Evolutionary conservation across 2,113 vertebrate species (phyloP), one percentile per base, ranked within the genome.

Genomic region (Thalassoma bifasciatum): DNA sequence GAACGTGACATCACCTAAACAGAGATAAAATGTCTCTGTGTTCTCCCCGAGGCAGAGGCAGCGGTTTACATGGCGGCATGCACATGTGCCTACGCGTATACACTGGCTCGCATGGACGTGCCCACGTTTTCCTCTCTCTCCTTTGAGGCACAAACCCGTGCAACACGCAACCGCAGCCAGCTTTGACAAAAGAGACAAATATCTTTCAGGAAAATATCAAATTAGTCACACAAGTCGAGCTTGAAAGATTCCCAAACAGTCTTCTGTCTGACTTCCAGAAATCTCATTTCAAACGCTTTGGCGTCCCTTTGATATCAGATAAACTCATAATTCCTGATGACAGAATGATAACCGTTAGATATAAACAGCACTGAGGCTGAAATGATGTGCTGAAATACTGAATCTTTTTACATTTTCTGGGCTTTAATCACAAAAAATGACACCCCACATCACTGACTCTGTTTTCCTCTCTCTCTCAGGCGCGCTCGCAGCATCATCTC

Each of bases 1-100:
- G 50, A 75, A 77, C 26, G 79, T 77, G 88, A 84, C 83, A 82
- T 86, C 84, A 80, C 75, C 86, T 72, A 80, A 88, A 80, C 66
- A 73, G 72, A 81, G 81, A 87, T 34, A 56, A 89, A 88, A 83
- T 66, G 66, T 1, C 22, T 36, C 14, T 22, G 38, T 79, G 59
- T 58, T 62, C 73, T 59, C 58, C 70, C 64, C 0, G 19, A 75
- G 53, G 75, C 37, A 21, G 68, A 75, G 52, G 81, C 63, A 47
- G 66, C 3, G 74, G 74, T 78, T 53, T 74, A 75, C 3, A 44
- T 4, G 19, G 46, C 17, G 9, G 17, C 63, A 60, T 12, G 47
- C 59, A 81, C 50, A 67, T 56, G 54, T 66, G 66, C 65, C 57
- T 47, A 50, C 54, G 46, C 24, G 10, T 12, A 51, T 24, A 42